Conservation (phyloP, 64 coral and sea anemone genomes). For the Astreopora myriophthalma region DNA sequence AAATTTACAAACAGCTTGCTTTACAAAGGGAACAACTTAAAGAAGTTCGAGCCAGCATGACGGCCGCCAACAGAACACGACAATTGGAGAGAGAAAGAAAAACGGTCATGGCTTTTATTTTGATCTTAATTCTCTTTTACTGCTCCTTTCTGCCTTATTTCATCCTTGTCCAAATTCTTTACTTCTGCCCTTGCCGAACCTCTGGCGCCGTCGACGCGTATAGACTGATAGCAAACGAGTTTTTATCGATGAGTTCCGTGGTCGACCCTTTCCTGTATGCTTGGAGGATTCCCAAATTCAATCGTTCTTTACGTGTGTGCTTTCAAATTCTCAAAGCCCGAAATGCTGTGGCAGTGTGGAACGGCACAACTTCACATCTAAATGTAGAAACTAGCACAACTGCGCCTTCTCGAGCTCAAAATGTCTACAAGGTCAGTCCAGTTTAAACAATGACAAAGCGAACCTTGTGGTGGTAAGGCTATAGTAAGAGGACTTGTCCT, state of each 20-base stretch:
- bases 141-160: constrained; percentile 30
- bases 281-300: constrained; percentile 12
- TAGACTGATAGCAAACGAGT: background rate
- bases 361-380: background rate
- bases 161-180: background rate
- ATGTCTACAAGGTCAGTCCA: background rate
- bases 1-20: constrained; percentile 1
- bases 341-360: background rate
- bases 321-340: background rate
- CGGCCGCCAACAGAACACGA: background rate
- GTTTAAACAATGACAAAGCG: background rate
- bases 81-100: constrained; percentile 22
- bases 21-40: constrained; percentile 2
- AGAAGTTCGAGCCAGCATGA: background rate
- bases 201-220: background rate
- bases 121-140: background rate
- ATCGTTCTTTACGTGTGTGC: background rate
- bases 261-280: constrained; percentile 30
- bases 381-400: background rate
- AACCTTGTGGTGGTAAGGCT: no score
- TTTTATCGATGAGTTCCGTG: background rate
- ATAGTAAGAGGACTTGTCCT: no score
- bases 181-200: background rate
- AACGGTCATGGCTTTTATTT: background rate
- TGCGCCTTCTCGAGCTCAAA: background rate